Conservation (phyloP, 2,888 invertebrate genomes). For the Phengaris arion region DNA sequence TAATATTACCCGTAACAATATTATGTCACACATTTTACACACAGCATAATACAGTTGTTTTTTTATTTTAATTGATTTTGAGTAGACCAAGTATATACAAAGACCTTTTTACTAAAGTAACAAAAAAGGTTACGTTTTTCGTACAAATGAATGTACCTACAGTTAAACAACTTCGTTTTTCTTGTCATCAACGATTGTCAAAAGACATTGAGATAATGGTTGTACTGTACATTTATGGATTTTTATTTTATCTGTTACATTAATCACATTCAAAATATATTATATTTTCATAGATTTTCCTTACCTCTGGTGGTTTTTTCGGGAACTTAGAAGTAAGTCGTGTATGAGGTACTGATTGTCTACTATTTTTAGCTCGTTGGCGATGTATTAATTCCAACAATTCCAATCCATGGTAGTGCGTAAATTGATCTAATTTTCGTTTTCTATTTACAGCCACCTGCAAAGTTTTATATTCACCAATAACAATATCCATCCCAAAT, state of each 20-base stretch:
- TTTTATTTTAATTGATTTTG: too few relatives aligned
- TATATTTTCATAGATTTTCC: background rate
- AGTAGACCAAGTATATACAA: too few relatives aligned
- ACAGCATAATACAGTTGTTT: too few relatives aligned
- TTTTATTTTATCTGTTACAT: background rate
- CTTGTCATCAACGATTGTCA: too few relatives aligned
- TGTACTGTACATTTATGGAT: too few relatives aligned
- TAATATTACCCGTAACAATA: too few relatives aligned
- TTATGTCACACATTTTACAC: too few relatives aligned
- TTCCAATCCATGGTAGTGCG: constrained; percentile 88
- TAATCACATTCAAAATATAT: background rate
- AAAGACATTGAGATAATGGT: too few relatives aligned
- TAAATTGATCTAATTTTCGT: constrained; percentile 91
- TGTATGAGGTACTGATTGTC: constrained; percentile 67
- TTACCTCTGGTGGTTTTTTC: constrained; percentile 78
- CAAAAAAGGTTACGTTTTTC: too few relatives aligned
- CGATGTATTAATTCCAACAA: constrained; percentile 84
- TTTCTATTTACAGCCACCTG: constrained; percentile 90
- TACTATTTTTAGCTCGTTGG: constrained; percentile 74
- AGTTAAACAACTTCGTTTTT: too few relatives aligned
- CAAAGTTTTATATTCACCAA: constrained; percentile 33
- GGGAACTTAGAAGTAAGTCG: constrained; percentile 73
- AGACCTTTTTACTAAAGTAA: too few relatives aligned
- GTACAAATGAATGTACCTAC: too few relatives aligned
- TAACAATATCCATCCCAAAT: background rate